Evolutionary conservation across 1,140 invertebrate genomes (phyloP).

Genomic region (Muscidifurax raptorellus): DNA sequence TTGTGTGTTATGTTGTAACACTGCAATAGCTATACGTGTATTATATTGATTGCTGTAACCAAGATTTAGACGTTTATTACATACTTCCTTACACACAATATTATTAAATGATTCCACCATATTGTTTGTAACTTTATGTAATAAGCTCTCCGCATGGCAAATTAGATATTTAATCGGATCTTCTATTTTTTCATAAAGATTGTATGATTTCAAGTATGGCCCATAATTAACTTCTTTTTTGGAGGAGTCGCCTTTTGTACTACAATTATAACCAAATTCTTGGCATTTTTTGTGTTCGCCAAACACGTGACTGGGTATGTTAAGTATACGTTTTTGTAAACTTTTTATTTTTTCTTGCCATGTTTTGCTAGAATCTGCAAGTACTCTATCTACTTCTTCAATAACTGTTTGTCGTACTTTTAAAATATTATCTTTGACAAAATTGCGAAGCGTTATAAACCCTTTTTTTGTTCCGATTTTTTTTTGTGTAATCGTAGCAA

Average conservation of each 20-base stretch:
- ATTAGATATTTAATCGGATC: conserved; percentile 21
- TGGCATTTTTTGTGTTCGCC: conserved; percentile 51
- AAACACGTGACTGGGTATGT: conserved; percentile 54
- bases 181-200: conserved; percentile 35
- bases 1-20: conserved; percentile 61
- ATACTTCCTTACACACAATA: conserved; percentile 61
- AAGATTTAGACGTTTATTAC: conserved; percentile 66
- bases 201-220: conserved; percentile 3
- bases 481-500: conserved; percentile 12
- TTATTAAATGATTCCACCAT: conserved; percentile 65
- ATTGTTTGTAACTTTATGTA: conserved; percentile 68
- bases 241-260: too few species aligned
- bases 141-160: conserved; percentile 55
- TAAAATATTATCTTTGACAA: conserved; percentile 20
- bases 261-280: conserved; percentile 28
- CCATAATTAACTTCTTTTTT: conserved; percentile 43
- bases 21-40: conserved; percentile 56
- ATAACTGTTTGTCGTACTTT: conserved; percentile 31
- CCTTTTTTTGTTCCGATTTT: neutral
- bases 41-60: conserved; percentile 55
- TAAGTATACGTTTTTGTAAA: conserved; percentile 45
- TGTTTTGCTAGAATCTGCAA: neutral
- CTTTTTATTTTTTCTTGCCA: conserved; percentile 4
- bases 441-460: conserved; percentile 5
- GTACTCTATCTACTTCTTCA: neutral